These are phyloP conservation scores for Drosophila neotestacea DNA, from an alignment of 2,888 invertebrate genomes.

Conservation along the genomic window DNA sequence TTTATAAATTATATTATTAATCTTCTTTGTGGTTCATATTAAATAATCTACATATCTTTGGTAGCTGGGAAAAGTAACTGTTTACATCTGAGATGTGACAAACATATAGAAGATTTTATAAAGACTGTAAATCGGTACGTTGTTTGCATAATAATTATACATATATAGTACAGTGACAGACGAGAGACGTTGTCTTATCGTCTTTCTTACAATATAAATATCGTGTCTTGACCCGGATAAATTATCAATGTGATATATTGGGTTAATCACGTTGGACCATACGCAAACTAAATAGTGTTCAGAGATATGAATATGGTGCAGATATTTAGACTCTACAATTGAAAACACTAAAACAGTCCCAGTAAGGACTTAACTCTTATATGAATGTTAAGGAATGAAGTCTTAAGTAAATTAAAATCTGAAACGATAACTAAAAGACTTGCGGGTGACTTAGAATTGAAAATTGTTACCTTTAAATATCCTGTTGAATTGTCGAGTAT, in stretches of 20 bases:
- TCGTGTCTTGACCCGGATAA: background rate
- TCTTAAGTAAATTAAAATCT: too few species aligned
- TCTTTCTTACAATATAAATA: background rate
- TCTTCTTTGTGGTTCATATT: background rate
- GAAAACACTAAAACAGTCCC: too few species aligned
- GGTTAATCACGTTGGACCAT: too few species aligned
- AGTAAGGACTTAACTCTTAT: too few species aligned
- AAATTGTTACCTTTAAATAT: background rate
- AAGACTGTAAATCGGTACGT: background rate
- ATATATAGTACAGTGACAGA: background rate
- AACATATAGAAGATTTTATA: background rate
- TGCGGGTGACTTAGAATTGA: too few species aligned
- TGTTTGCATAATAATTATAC: background rate
- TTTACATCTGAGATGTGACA: background rate
- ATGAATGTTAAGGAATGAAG: too few species aligned
- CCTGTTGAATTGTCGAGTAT: background rate
- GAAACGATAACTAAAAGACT: too few species aligned
- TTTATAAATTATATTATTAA: conserved; percentile 18
- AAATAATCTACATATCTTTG: background rate
- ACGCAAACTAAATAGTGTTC: too few species aligned
- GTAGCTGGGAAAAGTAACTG: background rate
- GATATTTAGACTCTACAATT: too few species aligned
- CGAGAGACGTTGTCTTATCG: background rate
- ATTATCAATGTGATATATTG: background rate
- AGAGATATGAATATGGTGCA: too few species aligned